Evolutionary conservation across 2,113 vertebrate genomes (phyloP).

Genomic region (Muntiacus reevesi): DNA sequence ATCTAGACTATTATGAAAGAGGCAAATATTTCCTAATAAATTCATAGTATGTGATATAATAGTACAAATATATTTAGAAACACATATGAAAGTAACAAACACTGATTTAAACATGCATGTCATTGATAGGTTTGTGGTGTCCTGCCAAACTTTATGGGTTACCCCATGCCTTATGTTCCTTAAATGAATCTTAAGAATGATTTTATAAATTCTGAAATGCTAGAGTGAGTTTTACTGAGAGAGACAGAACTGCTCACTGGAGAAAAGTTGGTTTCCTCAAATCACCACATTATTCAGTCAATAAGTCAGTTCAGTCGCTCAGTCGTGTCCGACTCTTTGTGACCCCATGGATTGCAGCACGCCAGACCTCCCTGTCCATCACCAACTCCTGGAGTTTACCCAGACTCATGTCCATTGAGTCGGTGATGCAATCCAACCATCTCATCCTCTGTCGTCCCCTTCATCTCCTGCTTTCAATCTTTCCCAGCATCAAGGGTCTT

Average conservation of each 20-base stretch:
- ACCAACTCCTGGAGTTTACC: neutral
- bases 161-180: neutral
- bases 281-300: neutral
- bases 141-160: neutral
- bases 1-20: neutral
- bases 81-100: neutral
- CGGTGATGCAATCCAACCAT: neutral
- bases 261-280: neutral
- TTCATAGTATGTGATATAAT: neutral
- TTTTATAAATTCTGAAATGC: conserved; percentile 14
- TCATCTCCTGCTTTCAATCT: neutral
- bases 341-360: neutral
- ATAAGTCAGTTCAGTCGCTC: neutral
- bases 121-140: neutral
- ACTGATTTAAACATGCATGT: neutral
- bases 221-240: neutral
- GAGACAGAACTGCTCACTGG: neutral
- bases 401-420: neutral
- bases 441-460: neutral
- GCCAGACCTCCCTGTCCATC: neutral
- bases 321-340: neutral
- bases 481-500: neutral
- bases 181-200: neutral
- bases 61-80: neutral
- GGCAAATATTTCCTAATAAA: neutral